These are phyloP conservation scores for Lucilia cuprina DNA, from an alignment of 1,140 invertebrate genomes.

Conservation along the genomic window DNA sequence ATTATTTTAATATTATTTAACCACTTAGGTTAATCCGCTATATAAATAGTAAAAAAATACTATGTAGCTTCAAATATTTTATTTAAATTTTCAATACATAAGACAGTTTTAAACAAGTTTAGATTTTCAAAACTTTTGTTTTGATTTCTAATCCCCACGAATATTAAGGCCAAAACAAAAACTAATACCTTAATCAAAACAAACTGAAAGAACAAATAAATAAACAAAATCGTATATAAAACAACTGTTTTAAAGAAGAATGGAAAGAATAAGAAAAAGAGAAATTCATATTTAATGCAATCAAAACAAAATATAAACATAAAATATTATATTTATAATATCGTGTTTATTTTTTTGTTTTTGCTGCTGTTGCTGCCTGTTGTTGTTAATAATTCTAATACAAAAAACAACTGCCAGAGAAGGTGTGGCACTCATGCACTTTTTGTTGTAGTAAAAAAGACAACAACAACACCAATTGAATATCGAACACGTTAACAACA, in stretches of 20 bases:
- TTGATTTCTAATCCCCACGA: background rate
- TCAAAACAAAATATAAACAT: constrained; percentile 35
- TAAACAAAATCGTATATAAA: background rate
- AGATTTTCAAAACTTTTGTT: background rate
- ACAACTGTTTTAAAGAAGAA: background rate
- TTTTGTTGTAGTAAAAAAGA: background rate
- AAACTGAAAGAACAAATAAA: background rate
- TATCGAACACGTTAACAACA: constrained; percentile 22
- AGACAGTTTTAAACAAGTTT: too few species aligned
- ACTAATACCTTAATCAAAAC: constrained; percentile 12
- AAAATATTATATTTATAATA: constrained; percentile 15
- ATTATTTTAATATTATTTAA: too few species aligned
- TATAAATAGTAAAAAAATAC: background rate
- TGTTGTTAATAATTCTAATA: background rate
- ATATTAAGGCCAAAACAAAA: constrained; percentile 14
- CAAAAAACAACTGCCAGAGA: background rate
- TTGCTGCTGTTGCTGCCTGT: background rate
- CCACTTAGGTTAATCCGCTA: background rate
- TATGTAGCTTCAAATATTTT: too few species aligned
- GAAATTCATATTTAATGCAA: constrained; percentile 31
- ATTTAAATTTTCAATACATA: too few species aligned
- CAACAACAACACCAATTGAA: background rate
- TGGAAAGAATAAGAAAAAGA: constrained; percentile 19
- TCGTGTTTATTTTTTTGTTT: background rate
- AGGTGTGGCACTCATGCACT: constrained; percentile 30